Evolutionary conservation across 2,797 vertebrate genomes (phyloP), one percentile per base, ranked within the genome.

Genomic region (Masticophis lateralis): DNA sequence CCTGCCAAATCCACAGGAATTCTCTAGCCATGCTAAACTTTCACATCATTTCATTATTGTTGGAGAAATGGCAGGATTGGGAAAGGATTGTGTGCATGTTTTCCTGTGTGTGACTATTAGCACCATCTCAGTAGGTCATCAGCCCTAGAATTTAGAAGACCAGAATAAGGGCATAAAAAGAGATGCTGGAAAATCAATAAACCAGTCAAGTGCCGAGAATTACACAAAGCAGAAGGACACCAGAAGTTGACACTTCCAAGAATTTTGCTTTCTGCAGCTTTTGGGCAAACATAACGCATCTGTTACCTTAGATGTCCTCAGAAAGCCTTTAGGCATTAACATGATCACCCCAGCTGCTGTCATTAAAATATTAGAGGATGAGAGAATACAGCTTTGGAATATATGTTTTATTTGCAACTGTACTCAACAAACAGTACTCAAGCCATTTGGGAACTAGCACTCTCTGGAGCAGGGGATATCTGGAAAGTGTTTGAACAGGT

Each of bases 1-100:
- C 16, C 89, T 93, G 94, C 94, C 95, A 96, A 95, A 92, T 61
- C n/a, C 89, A 91, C 22, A 69, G 92, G 74, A 53, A 0, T 51
- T 13, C 87, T 87, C 91, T 95, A 89, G 83, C 61, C 32, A 89
- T 92, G 93, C 2, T 43, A 86, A 43, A 57, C 91, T 90, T 92
- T 88, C 69, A 93, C 0, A 0, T 92, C 89, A 93, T n/a, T 95
- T 95, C 51, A 63, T 90, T 32, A 66, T 61, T 28, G n/a, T 53
- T 91, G 55, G 59, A 83, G 86, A 56, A 88, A 10, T 37, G 10
- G 47, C 79, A 86, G 16, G 9, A 37, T 27, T 20, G 1, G 56
- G 27, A 66, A 28, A 47, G 20, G 18, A 3, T 43, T 9, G 37
- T 83, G 32, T 43, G 66, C 66, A 74, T 37, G 32, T 22, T 79